Conservation (phyloP, 2,113 vertebrate species). For the Petrocephalus microphthalmus region DNA sequence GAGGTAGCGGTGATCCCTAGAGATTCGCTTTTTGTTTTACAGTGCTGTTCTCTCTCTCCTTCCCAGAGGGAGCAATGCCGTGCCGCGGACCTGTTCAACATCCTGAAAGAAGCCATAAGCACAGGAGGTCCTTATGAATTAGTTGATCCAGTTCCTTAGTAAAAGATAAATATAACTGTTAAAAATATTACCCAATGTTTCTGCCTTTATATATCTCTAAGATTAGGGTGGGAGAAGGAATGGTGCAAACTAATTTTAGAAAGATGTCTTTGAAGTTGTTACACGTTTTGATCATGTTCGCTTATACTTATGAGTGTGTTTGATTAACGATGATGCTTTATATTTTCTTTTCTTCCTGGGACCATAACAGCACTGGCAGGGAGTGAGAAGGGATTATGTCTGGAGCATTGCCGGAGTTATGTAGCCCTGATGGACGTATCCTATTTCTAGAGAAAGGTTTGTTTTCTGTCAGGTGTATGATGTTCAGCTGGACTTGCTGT, state of each 20-base stretch:
- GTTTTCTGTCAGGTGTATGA: not conserved
- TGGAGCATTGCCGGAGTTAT: slow-evolving; percentile 66
- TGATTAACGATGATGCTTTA: not conserved
- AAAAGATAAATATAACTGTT: not conserved
- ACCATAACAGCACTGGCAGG: slow-evolving; percentile 50
- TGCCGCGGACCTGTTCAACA: slow-evolving; percentile 45
- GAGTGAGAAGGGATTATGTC: slow-evolving; percentile 49
- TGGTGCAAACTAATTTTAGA: not conserved
- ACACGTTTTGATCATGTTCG: not conserved
- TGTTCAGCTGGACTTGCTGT: not conserved
- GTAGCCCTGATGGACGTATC: slow-evolving; percentile 68
- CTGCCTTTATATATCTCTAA: not conserved
- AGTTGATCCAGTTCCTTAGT: not conserved
- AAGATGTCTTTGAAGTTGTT: not conserved
- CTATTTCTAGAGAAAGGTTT: slow-evolving; percentile 32
- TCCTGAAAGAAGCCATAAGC: slow-evolving; percentile 53
- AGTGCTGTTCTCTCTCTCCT: slow-evolving; percentile 21
- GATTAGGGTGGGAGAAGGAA: not conserved
- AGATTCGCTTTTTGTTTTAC: not conserved
- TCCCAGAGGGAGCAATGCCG: slow-evolving; percentile 41
- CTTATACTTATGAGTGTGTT: not conserved
- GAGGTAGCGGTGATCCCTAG: not conserved
- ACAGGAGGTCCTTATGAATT: slow-evolving; percentile 50
- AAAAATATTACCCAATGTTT: not conserved
- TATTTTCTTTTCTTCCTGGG: slow-evolving; percentile 7